These are phyloP conservation scores for Diloba caeruleocephala DNA, from an alignment of 2,888 invertebrate genomes.

Conservation along the genomic window DNA sequence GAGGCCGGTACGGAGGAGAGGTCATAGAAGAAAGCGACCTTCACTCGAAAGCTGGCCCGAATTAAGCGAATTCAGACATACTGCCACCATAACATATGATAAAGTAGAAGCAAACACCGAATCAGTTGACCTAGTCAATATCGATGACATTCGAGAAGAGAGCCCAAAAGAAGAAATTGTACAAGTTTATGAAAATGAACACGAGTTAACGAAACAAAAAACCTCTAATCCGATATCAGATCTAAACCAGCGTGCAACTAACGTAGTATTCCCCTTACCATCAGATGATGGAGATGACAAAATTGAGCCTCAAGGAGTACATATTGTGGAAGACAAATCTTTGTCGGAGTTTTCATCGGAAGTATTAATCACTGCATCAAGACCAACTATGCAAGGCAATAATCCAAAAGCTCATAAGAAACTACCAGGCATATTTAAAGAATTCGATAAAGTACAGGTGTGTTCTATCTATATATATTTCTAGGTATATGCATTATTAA, in stretches of 20 bases:
- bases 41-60: constrained; percentile 62
- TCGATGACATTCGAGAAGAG: constrained; percentile 13
- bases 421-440: constrained; percentile 40
- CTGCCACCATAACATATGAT: constrained; percentile 49
- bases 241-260: constrained; percentile 11
- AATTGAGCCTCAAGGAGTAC: constrained; percentile 12
- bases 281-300: constrained; percentile 10
- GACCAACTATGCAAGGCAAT: constrained; percentile 26
- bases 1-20: constrained; percentile 74
- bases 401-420: constrained; percentile 41
- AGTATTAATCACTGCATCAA: constrained; percentile 33
- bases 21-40: constrained; percentile 74
- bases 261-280: constrained; percentile 5
- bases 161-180: constrained; percentile 20
- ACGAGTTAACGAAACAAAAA: constrained; percentile 7
- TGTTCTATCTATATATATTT: constrained; percentile 1
- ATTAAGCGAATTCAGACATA: constrained; percentile 66
- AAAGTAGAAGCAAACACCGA: constrained; percentile 32
- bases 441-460: constrained; percentile 61
- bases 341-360: constrained; percentile 77
- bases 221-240: constrained; percentile 13
- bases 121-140: constrained; percentile 23
- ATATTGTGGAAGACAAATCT: constrained; percentile 65
- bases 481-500: too few relatives aligned
- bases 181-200: constrained; percentile 28